Conservation (phyloP, 1,140 invertebrate genomes). For the Aphelinus atriplicis region DNA sequence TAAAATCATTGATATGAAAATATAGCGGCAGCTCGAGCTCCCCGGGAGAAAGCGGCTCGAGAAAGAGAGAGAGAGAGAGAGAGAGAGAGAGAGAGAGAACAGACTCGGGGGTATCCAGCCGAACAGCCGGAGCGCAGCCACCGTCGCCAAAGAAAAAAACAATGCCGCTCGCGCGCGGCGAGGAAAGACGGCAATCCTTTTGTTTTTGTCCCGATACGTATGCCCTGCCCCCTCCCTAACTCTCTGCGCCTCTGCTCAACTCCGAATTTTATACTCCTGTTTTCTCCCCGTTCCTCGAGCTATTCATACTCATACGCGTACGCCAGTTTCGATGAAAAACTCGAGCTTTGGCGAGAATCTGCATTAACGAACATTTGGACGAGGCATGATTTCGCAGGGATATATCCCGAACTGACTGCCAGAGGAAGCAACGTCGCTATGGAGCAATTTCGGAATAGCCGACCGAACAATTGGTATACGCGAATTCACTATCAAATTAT, state of each 20-base stretch:
- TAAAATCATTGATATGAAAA: slow-evolving; percentile 69
- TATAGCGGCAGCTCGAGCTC: slow-evolving; percentile 55
- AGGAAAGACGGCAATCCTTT: slow-evolving; percentile 48
- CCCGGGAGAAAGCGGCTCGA: slow-evolving; percentile 22
- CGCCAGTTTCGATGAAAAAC: too few species aligned
- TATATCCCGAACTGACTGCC: too few species aligned
- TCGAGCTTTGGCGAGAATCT: too few species aligned
- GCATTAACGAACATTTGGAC: too few species aligned
- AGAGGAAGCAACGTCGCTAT: too few species aligned
- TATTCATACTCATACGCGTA: too few species aligned
- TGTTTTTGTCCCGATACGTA: slow-evolving; percentile 46
- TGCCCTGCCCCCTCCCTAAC: background rate
- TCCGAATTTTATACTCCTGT: background rate
- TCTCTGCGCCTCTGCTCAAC: background rate
- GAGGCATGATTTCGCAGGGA: too few species aligned
- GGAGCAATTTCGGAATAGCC: too few species aligned
- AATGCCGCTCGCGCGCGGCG: slow-evolving; percentile 13
- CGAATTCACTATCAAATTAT: too few species aligned
- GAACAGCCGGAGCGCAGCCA: slow-evolving; percentile 44
- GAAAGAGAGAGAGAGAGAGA: too few species aligned
- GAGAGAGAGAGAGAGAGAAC: background rate
- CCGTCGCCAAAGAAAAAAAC: slow-evolving; percentile 44
- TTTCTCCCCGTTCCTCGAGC: background rate
- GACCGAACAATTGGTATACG: too few species aligned
- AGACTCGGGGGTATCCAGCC: slow-evolving; percentile 52